Conservation (phyloP, 2,888 invertebrate genomes). For the Osmoderma eremita region DNA sequence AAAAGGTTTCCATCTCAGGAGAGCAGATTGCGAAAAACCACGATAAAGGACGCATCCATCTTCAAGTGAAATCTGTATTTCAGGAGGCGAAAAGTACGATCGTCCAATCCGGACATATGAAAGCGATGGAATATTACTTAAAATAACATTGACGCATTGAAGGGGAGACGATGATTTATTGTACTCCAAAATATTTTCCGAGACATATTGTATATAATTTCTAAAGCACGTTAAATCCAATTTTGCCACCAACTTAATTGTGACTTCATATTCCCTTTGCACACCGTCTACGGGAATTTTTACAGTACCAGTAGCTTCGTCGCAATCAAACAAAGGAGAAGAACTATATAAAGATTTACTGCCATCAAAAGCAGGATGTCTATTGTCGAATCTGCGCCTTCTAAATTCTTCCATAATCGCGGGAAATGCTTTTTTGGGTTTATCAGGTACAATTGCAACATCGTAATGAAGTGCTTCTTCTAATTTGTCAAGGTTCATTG, state of each 20-base stretch:
- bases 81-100: constrained; percentile 75
- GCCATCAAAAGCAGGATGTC: constrained; percentile 78
- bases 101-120: constrained; percentile 72
- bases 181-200: constrained; percentile 46
- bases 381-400: constrained; percentile 60
- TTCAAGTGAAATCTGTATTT: constrained; percentile 66
- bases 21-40: constrained; percentile 92
- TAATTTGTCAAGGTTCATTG: constrained; percentile 64
- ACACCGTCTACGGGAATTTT: constrained; percentile 53
- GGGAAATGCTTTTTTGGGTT: constrained; percentile 72
- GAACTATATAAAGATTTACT: constrained; percentile 73
- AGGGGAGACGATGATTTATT: constrained; percentile 69
- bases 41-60: constrained; percentile 91
- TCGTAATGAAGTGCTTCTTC: constrained; percentile 80
- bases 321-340: constrained; percentile 60
- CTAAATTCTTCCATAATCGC: constrained; percentile 57
- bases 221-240: constrained; percentile 66
- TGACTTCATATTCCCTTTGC: constrained; percentile 63
- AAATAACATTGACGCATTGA: constrained; percentile 85
- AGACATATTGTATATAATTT: constrained; percentile 50
- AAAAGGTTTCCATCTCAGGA: constrained; percentile 87
- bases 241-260: constrained; percentile 66
- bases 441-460: constrained; percentile 75
- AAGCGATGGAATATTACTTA: constrained; percentile 73
- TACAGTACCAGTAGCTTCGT: constrained; percentile 53